phyloP scores from a whole-genome alignment of 2,888 invertebrate species.

The Caenorhabditis auriculariae region DNA sequence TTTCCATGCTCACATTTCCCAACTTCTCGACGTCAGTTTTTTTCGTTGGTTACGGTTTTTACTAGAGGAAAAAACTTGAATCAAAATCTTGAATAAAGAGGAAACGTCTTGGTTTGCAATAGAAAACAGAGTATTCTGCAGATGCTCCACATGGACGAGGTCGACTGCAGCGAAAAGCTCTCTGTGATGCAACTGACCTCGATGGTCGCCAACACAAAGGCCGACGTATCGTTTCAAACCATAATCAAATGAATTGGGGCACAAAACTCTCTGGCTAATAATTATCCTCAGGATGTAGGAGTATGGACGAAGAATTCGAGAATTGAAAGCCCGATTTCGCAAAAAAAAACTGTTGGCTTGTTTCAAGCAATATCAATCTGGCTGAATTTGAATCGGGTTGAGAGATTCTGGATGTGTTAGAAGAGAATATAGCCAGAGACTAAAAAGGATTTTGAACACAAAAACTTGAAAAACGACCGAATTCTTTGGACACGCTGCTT shows the following conservation, averaged over 20 bases:
- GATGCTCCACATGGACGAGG: constrained; percentile 65
- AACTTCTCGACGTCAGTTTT: constrained; percentile 70
- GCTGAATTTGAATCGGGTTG: too few relatives aligned
- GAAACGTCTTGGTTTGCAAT: not conserved
- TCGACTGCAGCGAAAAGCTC: constrained; percentile 82
- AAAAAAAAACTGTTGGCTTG: too few relatives aligned
- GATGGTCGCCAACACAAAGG: constrained; percentile 79
- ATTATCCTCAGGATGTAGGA: not conserved
- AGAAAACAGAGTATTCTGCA: not conserved
- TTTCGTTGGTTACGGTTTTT: too few relatives aligned
- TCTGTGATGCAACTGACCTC: constrained; percentile 81
- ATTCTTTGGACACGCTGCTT: too few relatives aligned
- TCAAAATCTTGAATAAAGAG: not conserved
- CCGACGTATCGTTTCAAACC: constrained; percentile 70
- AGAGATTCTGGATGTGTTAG: too few relatives aligned
- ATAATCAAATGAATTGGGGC: not conserved
- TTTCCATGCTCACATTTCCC: constrained; percentile 81
- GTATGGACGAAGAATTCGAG: not conserved
- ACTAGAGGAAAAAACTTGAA: too few relatives aligned
- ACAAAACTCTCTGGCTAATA: not conserved
- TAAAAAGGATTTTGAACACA: too few relatives aligned
- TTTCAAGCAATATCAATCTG: too few relatives aligned
- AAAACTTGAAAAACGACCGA: too few relatives aligned
- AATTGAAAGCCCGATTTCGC: too few relatives aligned
- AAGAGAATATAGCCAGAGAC: too few relatives aligned